phyloP scores from a whole-genome alignment of 2,113 vertebrate genomes.

The Plecturocebus donacophilus region DNA sequence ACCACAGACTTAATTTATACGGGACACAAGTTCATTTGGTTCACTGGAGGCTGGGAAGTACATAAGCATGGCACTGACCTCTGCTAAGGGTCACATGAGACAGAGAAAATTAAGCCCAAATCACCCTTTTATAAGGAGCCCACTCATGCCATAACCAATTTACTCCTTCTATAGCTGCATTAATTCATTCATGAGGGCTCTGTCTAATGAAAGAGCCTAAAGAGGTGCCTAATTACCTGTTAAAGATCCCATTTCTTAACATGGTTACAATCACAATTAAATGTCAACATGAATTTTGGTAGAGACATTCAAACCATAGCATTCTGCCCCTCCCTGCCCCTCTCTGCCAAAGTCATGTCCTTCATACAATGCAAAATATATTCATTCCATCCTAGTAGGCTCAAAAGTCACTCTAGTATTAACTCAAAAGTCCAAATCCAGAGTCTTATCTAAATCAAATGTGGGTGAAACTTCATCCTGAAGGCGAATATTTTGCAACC shows the following conservation, averaged over 20 bases:
- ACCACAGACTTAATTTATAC: background rate
- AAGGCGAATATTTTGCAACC: background rate
- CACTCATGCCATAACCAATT: background rate
- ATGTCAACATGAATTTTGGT: background rate
- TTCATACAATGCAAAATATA: background rate
- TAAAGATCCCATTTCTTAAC: background rate
- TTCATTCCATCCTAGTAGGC: background rate
- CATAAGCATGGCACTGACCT: background rate
- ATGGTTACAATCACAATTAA: background rate
- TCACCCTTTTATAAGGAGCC: background rate
- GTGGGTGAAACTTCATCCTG: background rate
- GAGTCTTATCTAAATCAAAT: background rate
- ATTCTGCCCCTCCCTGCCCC: background rate
- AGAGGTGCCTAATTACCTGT: background rate
- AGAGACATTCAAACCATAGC: background rate
- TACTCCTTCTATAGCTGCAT: background rate
- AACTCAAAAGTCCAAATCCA: background rate
- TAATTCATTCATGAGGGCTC: background rate
- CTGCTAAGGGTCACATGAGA: background rate
- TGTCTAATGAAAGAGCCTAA: background rate
- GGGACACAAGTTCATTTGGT: background rate
- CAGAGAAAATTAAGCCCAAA: background rate
- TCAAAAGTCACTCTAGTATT: background rate
- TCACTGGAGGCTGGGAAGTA: background rate
- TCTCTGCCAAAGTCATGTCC: background rate